These are phyloP conservation scores for Antheraea pernyi DNA, from an alignment of 1,140 invertebrate genomes.

Conservation along the genomic window DNA sequence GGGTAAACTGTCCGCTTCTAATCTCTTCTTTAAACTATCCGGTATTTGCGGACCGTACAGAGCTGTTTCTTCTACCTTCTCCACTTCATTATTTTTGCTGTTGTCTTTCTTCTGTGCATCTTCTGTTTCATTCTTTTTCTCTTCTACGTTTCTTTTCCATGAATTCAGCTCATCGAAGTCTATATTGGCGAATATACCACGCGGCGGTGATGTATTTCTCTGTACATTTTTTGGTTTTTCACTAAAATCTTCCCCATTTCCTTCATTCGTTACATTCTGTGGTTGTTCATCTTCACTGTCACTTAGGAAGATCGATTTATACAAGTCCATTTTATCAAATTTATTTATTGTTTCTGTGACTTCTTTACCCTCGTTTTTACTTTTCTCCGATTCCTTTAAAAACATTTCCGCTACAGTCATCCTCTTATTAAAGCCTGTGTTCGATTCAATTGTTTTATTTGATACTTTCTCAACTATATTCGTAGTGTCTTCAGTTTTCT, in stretches of 20 bases:
- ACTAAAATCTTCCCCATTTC: slow-evolving; percentile 36
- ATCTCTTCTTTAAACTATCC: slow-evolving; percentile 55
- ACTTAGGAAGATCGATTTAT: slow-evolving; percentile 84
- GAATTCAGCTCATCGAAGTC: slow-evolving; percentile 82
- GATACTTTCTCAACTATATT: not conserved
- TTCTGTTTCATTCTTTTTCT: not conserved
- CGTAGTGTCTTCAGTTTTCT: not conserved
- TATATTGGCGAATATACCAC: slow-evolving; percentile 87
- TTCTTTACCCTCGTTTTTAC: slow-evolving; percentile 39
- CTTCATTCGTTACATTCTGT: slow-evolving; percentile 28
- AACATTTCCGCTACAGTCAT: slow-evolving; percentile 77
- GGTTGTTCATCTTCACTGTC: slow-evolving; percentile 79
- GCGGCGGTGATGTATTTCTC: slow-evolving; percentile 84
- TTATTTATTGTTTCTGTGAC: slow-evolving; percentile 72
- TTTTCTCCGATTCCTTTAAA: slow-evolving; percentile 68
- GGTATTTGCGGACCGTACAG: slow-evolving; percentile 81
- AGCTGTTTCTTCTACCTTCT: slow-evolving; percentile 35
- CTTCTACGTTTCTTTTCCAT: slow-evolving; percentile 59
- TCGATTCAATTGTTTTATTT: slow-evolving; percentile 6
- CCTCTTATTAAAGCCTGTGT: slow-evolving; percentile 49
- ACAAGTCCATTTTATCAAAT: slow-evolving; percentile 82
- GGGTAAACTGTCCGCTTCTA: slow-evolving; percentile 20
- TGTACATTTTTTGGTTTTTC: slow-evolving; percentile 65
- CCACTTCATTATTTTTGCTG: slow-evolving; percentile 23
- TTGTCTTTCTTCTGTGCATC: not conserved